Evolutionary conservation across 2,113 vertebrate species (phyloP).

Genomic region (Malurus elegans): DNA sequence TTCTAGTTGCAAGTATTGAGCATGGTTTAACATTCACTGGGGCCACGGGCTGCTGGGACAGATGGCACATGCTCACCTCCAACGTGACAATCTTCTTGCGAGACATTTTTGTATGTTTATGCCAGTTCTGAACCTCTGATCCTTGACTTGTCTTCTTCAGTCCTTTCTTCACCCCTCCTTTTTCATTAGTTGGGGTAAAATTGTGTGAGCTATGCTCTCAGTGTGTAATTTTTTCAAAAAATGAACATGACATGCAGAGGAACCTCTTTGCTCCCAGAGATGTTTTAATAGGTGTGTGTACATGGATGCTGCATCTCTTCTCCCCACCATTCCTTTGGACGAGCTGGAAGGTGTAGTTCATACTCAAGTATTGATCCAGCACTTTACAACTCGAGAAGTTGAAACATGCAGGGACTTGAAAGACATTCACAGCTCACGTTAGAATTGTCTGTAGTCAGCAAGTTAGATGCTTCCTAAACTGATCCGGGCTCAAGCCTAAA

Average conservation of each 20-base stretch:
- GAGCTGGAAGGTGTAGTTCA: background rate
- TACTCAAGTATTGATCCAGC: background rate
- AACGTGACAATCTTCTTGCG: accelerated
- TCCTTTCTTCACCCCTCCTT: background rate
- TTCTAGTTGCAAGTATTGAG: background rate
- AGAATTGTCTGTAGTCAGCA: constrained; percentile 6
- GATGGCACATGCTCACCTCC: background rate
- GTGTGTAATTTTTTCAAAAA: background rate
- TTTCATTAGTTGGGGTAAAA: background rate
- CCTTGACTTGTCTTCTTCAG: background rate
- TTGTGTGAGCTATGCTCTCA: background rate
- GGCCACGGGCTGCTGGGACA: accelerated
- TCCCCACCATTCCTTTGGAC: background rate
- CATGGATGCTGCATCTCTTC: background rate
- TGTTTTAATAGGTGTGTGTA: background rate
- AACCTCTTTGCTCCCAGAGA: background rate
- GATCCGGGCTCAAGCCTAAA: background rate
- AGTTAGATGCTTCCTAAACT: background rate
- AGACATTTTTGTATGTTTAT: accelerated
- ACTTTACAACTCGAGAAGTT: background rate
- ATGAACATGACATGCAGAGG: accelerated
- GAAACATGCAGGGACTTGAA: constrained; percentile 15
- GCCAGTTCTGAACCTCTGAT: background rate
- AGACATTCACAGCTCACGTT: background rate
- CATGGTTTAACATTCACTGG: background rate